Base-by-base conservation (phyloP, 2,797 vertebrate species). In the Eurystomus glaucurus region DNA sequence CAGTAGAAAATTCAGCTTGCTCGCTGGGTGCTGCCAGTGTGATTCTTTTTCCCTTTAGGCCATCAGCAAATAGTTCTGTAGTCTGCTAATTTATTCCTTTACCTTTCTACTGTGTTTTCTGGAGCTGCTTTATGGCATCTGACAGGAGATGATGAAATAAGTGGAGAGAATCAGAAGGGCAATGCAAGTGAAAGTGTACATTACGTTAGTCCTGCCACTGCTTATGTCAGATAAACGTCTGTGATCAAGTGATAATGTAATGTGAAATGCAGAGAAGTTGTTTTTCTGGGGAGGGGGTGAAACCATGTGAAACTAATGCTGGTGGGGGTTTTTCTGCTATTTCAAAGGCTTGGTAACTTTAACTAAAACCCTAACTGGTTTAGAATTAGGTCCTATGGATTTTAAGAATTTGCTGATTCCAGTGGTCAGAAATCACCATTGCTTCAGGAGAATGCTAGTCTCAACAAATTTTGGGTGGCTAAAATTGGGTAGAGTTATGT, bases 261-360 rank as follows among this genome's bases (percentile, higher is more conserved):
- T 31, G n/a, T 57, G 65, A 54, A 88, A 58, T 50, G 26, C 25
- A 54, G 16, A 80, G 22, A 43, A 74, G 10, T 85, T 31, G 6
- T 89, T 11, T 74, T 35, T 37, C 35, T 37, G 60, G 37, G 6
- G 9, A 74, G 22, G 17, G 21, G 9, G 10, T 62, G 74, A 69
- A 79, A 57, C 45, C 20, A 45, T 20, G 7, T 62, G 29, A 64
- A 78, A 39, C 23, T 78, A 20, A 35, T 7, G 11, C 57, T 48
- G 28, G n/a, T 26, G 1, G 5, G 1, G 4, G 2, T 21, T 75
- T 66, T 65, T 7, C 33, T 66, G 12, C 12, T 26, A 2, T n/a
- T 91, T 66, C 19, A 79, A 64, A 92, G 33, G 8, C 15, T 82
- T 74, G 75, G 16, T 21, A 89, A 7, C 26, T 89, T 52, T 41